A percentile compares a stretch with the other conserved stretches of the same genome.
phyloP scores from a whole-genome alignment of 2,113 vertebrate genomes.

The Eubucco bourcierii region DNA sequence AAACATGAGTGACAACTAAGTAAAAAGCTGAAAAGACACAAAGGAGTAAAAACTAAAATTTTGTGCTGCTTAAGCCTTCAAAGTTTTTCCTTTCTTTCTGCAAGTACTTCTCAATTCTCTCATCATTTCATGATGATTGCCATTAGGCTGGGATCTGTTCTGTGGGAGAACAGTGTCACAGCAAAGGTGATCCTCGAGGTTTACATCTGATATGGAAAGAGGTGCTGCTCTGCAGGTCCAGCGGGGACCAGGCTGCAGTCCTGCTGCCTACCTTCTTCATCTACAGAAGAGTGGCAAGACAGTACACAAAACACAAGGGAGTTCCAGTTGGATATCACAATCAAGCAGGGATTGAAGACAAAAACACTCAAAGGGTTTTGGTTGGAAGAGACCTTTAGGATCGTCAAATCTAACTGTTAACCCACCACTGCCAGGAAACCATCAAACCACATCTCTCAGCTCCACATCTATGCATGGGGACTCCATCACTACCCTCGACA shows the following conservation, averaged over 20 bases:
- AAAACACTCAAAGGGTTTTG: background rate
- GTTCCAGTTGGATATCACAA: background rate
- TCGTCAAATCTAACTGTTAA: too few species aligned
- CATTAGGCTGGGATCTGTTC: too few species aligned
- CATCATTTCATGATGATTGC: too few species aligned
- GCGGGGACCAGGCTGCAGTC: background rate
- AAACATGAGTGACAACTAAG: background rate
- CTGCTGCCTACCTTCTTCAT: background rate
- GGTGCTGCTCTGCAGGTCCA: background rate
- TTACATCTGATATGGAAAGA: background rate
- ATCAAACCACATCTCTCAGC: too few species aligned
- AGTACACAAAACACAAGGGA: background rate
- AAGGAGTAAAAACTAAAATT: background rate
- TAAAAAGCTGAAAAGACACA: background rate
- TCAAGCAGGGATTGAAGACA: background rate
- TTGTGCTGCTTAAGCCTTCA: background rate
- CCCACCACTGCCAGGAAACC: too few species aligned
- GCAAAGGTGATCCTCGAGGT: background rate
- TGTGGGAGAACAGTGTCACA: too few species aligned
- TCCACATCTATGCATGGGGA: too few species aligned
- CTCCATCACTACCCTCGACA: too few species aligned
- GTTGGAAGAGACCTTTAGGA: too few species aligned
- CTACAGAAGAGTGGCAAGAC: background rate
- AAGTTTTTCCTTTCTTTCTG: background rate
- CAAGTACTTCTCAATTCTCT: too few species aligned